phyloP scores from a whole-genome alignment of 2,113 vertebrate genomes.

The Syngnathus typhle region DNA sequence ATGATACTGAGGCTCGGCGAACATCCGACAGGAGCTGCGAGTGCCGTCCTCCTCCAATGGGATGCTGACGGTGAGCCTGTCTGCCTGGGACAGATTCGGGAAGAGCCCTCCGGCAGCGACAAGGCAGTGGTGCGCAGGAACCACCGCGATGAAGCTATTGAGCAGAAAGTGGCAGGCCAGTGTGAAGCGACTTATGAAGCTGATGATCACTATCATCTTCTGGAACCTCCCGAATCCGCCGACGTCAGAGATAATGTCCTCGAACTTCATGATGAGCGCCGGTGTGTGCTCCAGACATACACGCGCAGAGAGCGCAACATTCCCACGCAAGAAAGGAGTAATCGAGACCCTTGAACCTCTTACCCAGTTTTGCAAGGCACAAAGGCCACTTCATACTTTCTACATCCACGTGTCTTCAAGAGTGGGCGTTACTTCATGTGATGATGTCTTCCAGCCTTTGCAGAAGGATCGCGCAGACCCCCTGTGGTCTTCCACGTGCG shows the following conservation, averaged over 20 bases:
- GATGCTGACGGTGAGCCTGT: slow-evolving; percentile 68
- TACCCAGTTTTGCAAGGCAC: too few species aligned
- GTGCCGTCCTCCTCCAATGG: slow-evolving; percentile 68
- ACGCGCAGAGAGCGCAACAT: background rate
- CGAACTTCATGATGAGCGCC: slow-evolving; percentile 55
- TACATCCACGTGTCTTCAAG: too few species aligned
- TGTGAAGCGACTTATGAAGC: slow-evolving; percentile 64
- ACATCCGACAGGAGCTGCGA: slow-evolving; percentile 76
- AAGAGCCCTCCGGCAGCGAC: slow-evolving; percentile 57
- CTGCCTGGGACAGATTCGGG: slow-evolving; percentile 66
- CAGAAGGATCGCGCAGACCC: too few species aligned
- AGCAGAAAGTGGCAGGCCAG: slow-evolving; percentile 81
- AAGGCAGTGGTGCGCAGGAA: slow-evolving; percentile 76
- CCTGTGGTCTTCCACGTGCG: too few species aligned
- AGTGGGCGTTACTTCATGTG: too few species aligned
- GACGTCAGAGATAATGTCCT: slow-evolving; percentile 73
- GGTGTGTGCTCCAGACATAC: too few species aligned
- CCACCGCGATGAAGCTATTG: slow-evolving; percentile 76
- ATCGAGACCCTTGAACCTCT: too few species aligned
- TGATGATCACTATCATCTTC: slow-evolving; percentile 64
- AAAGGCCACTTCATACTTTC: too few species aligned
- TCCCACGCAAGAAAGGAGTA: background rate
- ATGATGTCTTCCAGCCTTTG: too few species aligned
- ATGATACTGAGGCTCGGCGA: slow-evolving; percentile 68
- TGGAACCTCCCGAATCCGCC: slow-evolving; percentile 83